Evolutionary conservation across 2,113 vertebrate species (phyloP).

Genomic region (Sceloporus tristichus): DNA sequence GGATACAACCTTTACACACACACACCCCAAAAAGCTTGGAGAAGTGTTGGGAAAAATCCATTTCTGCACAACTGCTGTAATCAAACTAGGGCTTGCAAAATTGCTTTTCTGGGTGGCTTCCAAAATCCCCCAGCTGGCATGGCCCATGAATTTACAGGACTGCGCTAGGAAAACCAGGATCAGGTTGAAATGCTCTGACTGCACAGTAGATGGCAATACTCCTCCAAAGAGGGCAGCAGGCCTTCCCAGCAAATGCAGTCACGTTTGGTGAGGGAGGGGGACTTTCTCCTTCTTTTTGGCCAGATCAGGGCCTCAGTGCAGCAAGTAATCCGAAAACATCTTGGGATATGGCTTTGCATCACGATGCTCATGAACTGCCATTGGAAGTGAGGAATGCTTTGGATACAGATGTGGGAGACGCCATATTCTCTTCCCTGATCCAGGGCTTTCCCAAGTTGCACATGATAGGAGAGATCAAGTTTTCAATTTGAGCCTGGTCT

Average conservation of each 20-base stretch:
- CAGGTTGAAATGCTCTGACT: neutral
- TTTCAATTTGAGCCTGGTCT: too few species aligned
- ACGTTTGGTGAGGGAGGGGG: neutral
- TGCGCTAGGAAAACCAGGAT: neutral
- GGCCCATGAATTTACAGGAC: neutral
- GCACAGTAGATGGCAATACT: conserved; percentile 59
- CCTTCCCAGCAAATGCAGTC: too few species aligned
- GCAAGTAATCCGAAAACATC: too few species aligned
- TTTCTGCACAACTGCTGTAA: too few species aligned
- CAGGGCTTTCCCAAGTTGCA: neutral
- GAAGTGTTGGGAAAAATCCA: too few species aligned
- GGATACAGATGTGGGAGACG: neutral
- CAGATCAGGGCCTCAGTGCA: neutral
- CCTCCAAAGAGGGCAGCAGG: conserved; percentile 13
- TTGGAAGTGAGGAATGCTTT: neutral
- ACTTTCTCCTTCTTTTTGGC: neutral
- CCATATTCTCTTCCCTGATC: neutral
- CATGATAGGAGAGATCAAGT: too few species aligned
- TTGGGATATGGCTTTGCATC: neutral
- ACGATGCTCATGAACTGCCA: neutral
- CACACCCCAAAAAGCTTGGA: too few species aligned
- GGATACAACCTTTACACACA: too few species aligned
- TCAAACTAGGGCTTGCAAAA: too few species aligned
- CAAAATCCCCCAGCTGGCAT: too few species aligned
- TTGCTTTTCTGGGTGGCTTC: too few species aligned